Evolutionary conservation across 2,113 vertebrate species (phyloP).

Genomic region (Callorhinus ursinus): DNA sequence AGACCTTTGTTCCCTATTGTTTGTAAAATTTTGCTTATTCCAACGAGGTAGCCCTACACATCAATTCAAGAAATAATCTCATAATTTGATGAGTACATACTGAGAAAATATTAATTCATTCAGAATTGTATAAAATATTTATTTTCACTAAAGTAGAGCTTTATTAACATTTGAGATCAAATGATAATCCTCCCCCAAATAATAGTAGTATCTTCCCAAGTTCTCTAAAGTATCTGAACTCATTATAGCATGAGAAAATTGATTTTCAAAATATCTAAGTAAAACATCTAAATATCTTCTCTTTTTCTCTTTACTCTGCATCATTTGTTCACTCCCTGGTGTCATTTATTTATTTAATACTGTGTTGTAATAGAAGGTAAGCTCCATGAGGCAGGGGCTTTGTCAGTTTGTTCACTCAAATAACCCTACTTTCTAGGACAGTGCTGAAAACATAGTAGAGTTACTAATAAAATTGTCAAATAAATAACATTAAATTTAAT

Average conservation of each 20-base stretch:
- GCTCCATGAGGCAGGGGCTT: accelerated
- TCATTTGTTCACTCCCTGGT: background rate
- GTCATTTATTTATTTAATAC: background rate
- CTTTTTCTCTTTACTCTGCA: background rate
- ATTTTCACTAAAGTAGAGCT: background rate
- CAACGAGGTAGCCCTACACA: background rate
- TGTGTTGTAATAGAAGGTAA: background rate
- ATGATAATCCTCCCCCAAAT: background rate
- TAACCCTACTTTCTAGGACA: background rate
- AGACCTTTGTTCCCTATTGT: background rate
- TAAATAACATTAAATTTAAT: background rate
- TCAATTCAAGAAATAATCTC: background rate
- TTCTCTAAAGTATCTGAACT: background rate
- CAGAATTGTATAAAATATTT: background rate
- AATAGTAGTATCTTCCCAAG: background rate
- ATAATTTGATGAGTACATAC: background rate
- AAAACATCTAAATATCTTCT: background rate
- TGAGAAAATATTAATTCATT: background rate
- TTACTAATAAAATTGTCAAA: background rate
- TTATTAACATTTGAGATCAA: background rate
- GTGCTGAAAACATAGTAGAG: background rate
- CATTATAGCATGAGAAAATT: background rate
- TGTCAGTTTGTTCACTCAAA: background rate
- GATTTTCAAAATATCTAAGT: background rate
- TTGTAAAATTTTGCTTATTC: background rate